Evolutionary conservation across 2,888 invertebrate genomes (phyloP), one percentile per base, ranked within the genome.

Genomic region (Drosophila kambysellisi): DNA sequence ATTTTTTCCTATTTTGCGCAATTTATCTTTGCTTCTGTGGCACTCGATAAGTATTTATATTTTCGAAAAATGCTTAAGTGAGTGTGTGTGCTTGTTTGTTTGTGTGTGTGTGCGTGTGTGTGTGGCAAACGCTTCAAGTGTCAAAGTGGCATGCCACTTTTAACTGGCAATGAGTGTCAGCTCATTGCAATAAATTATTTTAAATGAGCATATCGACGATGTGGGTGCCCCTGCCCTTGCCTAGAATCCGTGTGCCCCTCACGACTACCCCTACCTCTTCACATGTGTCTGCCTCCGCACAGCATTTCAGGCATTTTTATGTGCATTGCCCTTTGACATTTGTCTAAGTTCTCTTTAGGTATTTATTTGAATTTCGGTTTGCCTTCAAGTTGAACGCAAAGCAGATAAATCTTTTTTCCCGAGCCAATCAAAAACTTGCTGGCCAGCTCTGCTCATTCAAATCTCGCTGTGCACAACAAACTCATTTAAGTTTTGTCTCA

Each of bases 151-250:
- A 79, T 81, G 77, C 75, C 79, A 69, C 73, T 83, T 79, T 65
- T 70, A 79, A 89, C 89, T 87, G 88, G 81, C 86, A 83, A 85
- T 82, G 84, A 88, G 83, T 91, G 91, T 91, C 91, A 91, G 87
- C 76, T 79, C 83, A 82, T 73, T 77, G 91, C 90, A 90, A 91
- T 91, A 91, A 92, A 91, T 91, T 91, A 91, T 90, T 91, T 92
- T 87, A 86, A 92, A 91, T 90, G 91, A 92, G 92, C 92, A 85
- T 87, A 87, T 90, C 91, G 91, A 85, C 83, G 82, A 79, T 79
- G 72, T 71, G 71, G 63, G 58, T 74, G 53, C 71, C 41, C 30
- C 60, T 33, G 29, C 54, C 48, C 37, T 33, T 25, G 25, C 2
- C 25, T 25, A 25, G 4, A 46, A 46, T 25, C 15, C 25, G 15